These are phyloP conservation scores for Craniophora ligustri DNA, from an alignment of 2,888 invertebrate genomes.

Conservation along the genomic window DNA sequence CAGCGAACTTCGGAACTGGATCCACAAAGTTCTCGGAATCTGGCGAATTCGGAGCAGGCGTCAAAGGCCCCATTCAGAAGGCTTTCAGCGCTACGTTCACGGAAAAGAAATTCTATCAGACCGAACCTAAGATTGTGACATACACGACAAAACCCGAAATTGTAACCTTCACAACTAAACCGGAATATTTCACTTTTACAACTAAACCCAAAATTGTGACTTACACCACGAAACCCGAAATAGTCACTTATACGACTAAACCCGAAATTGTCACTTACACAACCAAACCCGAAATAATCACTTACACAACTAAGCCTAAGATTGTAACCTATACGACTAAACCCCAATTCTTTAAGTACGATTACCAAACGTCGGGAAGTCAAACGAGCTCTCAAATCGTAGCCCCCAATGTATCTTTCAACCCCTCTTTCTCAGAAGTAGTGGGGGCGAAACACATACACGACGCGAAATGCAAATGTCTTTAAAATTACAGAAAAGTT, in stretches of 20 bases:
- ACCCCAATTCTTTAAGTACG: constrained; percentile 74
- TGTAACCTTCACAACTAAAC: constrained; percentile 69
- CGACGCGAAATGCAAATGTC: constrained; percentile 78
- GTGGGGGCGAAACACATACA: constrained; percentile 73
- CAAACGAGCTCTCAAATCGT: constrained; percentile 79
- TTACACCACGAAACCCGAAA: constrained; percentile 67
- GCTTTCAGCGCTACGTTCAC: constrained; percentile 74
- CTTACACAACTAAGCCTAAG: constrained; percentile 69
- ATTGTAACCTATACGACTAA: constrained; percentile 73
- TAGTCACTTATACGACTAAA: constrained; percentile 73
- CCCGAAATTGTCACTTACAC: constrained; percentile 73
- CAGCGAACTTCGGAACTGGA: constrained; percentile 59
- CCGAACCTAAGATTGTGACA: constrained; percentile 70
- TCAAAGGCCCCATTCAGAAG: constrained; percentile 75
- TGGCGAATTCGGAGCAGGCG: constrained; percentile 59
- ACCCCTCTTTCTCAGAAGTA: constrained; percentile 73
- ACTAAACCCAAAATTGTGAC: constrained; percentile 68
- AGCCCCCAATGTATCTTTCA: constrained; percentile 72
- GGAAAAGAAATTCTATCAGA: constrained; percentile 78
- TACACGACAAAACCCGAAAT: constrained; percentile 67
- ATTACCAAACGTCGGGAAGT: constrained; percentile 75
- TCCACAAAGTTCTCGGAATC: constrained; percentile 37
- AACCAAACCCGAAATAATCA: constrained; percentile 68
- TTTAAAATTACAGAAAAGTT: constrained; percentile 75
- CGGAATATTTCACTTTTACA: constrained; percentile 60